These are phyloP conservation scores for Austrofundulus limnaeus DNA, from an alignment of 2,113 vertebrate species.

Conservation along the genomic window DNA sequence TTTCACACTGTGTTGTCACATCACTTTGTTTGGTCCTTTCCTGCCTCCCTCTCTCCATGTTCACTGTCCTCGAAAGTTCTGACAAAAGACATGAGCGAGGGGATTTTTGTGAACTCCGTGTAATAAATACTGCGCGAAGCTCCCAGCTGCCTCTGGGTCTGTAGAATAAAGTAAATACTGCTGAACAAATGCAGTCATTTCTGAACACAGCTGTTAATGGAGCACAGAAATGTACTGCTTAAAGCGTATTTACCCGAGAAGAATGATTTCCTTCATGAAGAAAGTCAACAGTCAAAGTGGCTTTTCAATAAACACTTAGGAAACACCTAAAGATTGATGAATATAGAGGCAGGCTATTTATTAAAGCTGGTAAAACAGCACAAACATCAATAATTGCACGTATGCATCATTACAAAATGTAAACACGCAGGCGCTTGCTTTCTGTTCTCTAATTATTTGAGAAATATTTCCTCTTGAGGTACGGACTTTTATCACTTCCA, in stretches of 20 bases:
- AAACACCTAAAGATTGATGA: not conserved
- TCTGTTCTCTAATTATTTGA: constrained; percentile 70
- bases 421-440: constrained; percentile 44
- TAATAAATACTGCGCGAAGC: constrained; percentile 2
- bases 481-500: constrained; percentile 53
- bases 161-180: constrained; percentile 4
- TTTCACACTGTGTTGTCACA: constrained; percentile 67
- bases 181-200: constrained; percentile 20
- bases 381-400: constrained; percentile 4
- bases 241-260: constrained; percentile 24
- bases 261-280: constrained; percentile 15
- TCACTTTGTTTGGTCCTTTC: constrained; percentile 46
- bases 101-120: constrained; percentile 15
- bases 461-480: constrained; percentile 69
- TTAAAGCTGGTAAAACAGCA: constrained; percentile 22
- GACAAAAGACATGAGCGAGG: constrained; percentile 14
- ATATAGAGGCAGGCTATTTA: not conserved
- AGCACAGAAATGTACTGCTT: constrained; percentile 1
- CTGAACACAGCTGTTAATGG: constrained; percentile 19
- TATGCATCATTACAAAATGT: constrained; percentile 30
- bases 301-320: constrained; percentile 11
- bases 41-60: constrained; percentile 10
- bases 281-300: not conserved
- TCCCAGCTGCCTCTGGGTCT: constrained; percentile 18
- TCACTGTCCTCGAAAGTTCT: constrained; percentile 26